Conservation (phyloP, 2,888 invertebrate species). For the Ferrisia virgata region DNA sequence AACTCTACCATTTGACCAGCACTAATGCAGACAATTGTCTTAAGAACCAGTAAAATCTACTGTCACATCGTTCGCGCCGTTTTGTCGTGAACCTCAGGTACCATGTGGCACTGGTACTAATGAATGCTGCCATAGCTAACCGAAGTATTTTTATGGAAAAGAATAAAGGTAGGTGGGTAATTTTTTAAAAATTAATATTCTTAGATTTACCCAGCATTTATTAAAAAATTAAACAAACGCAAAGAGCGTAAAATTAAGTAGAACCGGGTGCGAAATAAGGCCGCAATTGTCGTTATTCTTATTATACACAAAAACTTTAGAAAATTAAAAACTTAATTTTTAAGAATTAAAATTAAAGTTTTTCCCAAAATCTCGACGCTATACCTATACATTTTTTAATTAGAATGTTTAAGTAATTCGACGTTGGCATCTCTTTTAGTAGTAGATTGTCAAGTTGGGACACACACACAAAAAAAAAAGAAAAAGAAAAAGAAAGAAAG, state of each 20-base stretch:
- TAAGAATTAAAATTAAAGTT: constrained; percentile 9
- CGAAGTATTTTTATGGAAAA: background rate
- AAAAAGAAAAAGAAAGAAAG: too few species aligned
- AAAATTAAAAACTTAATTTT: constrained; percentile 3
- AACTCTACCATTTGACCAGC: too few species aligned
- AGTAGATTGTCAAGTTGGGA: background rate
- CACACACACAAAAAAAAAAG: background rate
- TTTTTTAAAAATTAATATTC: background rate
- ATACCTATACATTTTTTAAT: background rate
- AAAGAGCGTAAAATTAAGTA: background rate
- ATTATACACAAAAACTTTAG: background rate
- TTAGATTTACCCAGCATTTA: background rate
- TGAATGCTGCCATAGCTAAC: background rate
- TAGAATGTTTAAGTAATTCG: background rate
- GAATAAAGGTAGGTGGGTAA: background rate
- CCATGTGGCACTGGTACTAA: background rate
- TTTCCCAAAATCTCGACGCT: background rate
- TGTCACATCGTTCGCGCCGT: background rate
- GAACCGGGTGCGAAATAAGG: background rate
- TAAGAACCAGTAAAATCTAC: background rate
- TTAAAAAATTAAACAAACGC: constrained; percentile 4
- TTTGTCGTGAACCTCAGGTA: background rate
- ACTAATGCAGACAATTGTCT: background rate
- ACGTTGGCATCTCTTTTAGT: background rate
- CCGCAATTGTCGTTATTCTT: background rate